Evolutionary conservation across 37 sponge, comb jelly and placozoan species (phyloP).

Genomic region (Oopsacas minuta): DNA sequence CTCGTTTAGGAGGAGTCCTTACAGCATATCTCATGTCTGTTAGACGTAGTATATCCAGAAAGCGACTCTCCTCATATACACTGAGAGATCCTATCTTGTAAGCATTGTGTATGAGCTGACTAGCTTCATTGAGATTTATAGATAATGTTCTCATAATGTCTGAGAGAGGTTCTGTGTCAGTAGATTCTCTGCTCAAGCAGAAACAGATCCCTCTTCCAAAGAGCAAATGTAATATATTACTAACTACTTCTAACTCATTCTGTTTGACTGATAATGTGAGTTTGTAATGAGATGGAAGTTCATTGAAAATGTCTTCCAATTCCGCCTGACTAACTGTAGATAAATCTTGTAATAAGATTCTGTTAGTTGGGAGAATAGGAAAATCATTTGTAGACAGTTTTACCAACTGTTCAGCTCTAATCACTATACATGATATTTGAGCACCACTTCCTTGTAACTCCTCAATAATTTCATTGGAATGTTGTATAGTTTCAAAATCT

Average conservation of each 20-base stretch:
- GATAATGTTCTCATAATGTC: neutral
- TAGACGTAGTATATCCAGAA: neutral
- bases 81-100: neutral
- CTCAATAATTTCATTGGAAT: neutral
- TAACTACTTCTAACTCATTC: neutral
- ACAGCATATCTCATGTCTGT: neutral
- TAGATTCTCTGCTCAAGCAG: neutral
- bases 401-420: neutral
- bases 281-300: neutral
- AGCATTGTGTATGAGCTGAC: neutral
- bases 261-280: neutral
- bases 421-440: neutral
- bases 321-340: neutral
- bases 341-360: neutral
- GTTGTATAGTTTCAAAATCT: neutral
- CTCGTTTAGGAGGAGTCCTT: conserved; percentile 21
- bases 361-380: neutral
- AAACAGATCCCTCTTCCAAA: neutral
- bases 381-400: neutral
- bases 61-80: neutral
- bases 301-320: neutral
- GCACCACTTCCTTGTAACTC: neutral
- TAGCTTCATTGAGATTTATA: neutral
- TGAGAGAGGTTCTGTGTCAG: neutral
- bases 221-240: neutral